Evolutionary conservation across 2,113 vertebrate genomes (phyloP), one percentile per base, ranked within the genome.

Genomic region (Hylia prasina): DNA sequence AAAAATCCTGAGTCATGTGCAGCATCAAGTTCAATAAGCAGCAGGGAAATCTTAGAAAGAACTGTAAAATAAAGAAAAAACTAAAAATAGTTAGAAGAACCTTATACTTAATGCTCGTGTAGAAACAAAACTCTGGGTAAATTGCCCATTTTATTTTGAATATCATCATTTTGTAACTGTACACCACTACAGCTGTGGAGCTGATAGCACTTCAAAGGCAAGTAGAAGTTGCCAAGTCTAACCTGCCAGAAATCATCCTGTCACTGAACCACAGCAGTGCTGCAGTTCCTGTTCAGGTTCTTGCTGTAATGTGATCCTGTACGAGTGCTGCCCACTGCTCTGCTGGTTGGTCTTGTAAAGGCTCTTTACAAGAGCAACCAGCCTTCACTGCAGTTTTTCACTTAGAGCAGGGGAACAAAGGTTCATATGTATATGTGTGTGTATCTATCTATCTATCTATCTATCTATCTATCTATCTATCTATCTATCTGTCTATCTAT

Each of bases 241-340:
- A 45, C 57, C 65, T 95, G 89, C 57, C 93, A 75, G 82, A 91
- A 87, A 58, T 33, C 57, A 64, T 75, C 22, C 53, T 31, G 58
- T 68, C 73, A n/a, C 47, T 40, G 42, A 91, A n/a, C 40, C 7
- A 4, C 70, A 76, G 73, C n/a, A n/a, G 6, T 33, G 60, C 91
- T 87, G 83, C 81, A 71, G 6, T 53, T 93, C 57, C 84, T 76
- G 31, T 11, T 82, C 20, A 5, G 18, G 54, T n/a, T 90, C 75
- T 21, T 39, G 4, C 44, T 79, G 83, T 76, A 79, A 72, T 7
- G 8, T 51, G 70, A 87, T 87, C 61, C 48, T 25, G 21, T 25
- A 5, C 0, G 1, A 78, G 13, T 3, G 6, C 61, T 71, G 18
- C 31, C n/a, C 0, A 0, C 35, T 33, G 7, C 30, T 77, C 6